phyloP scores from a whole-genome alignment of 2,888 invertebrate genomes.

The Lepidocyrtinus sp. region DNA sequence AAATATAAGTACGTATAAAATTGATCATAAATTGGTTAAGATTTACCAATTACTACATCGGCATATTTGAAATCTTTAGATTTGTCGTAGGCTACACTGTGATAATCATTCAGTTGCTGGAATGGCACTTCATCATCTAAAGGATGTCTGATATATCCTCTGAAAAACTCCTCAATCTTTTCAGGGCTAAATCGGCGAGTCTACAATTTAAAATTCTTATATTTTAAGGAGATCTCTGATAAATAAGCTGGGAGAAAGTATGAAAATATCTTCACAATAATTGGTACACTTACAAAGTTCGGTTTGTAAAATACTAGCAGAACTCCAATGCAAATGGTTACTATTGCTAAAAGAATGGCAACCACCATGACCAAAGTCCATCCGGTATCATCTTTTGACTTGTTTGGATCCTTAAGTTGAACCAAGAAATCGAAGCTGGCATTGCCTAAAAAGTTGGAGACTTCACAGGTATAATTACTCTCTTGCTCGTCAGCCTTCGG shows the following conservation, averaged over 20 bases:
- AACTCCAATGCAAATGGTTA: neutral
- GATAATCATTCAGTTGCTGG: neutral
- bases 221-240: neutral
- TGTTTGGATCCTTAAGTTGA: conserved; percentile 4
- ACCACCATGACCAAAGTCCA: neutral
- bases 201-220: neutral
- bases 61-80: neutral
- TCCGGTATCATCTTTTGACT: neutral
- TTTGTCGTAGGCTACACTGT: neutral
- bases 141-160: neutral
- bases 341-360: neutral
- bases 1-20: neutral
- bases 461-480: conserved; percentile 39
- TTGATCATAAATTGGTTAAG: no score
- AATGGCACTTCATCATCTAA: neutral
- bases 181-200: neutral
- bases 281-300: conserved; percentile 28
- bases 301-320: conserved; percentile 10
- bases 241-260: neutral
- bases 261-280: neutral
- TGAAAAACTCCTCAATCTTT: neutral
- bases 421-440: conserved; percentile 21
- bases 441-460: conserved; percentile 20
- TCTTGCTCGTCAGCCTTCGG: neutral
- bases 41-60: neutral